A percentile compares a stretch with the other conserved stretches of the same genome.
These are phyloP conservation scores for Melolontha melolontha DNA, from an alignment of 2,888 invertebrate genomes.

Conservation along the genomic window DNA sequence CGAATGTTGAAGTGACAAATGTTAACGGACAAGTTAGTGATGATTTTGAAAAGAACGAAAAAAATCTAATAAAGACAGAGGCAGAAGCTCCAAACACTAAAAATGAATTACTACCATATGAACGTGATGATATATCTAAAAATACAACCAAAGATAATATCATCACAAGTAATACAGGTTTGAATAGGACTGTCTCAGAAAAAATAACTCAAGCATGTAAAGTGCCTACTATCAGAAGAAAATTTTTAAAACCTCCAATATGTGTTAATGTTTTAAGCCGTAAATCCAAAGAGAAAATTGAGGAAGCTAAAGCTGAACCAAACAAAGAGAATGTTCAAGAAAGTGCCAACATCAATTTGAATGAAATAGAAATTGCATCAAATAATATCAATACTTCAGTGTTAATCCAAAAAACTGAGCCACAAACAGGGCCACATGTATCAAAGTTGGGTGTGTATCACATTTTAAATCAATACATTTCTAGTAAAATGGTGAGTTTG, in stretches of 20 bases:
- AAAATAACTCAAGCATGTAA: constrained; percentile 52
- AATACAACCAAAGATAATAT: constrained; percentile 5
- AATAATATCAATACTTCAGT: constrained; percentile 18
- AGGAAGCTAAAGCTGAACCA: constrained; percentile 48
- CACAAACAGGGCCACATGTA: neutral
- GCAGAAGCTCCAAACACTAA: neutral
- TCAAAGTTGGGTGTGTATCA: constrained; percentile 30
- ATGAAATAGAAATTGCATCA: constrained; percentile 36
- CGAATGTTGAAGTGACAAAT: constrained; percentile 20
- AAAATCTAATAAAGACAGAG: no score
- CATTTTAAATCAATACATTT: constrained; percentile 25
- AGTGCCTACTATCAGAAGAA: constrained; percentile 49
- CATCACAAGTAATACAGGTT: neutral
- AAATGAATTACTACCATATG: constrained; percentile 5
- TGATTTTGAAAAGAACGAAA: neutral
- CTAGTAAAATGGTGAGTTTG: constrained; percentile 9
- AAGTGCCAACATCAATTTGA: constrained; percentile 33
- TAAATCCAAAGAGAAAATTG: constrained; percentile 42
- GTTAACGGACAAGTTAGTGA: constrained; percentile 29
- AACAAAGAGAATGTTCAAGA: constrained; percentile 47
- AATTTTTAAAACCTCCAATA: constrained; percentile 55
- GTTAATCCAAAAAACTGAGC: constrained; percentile 24
- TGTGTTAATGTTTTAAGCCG: constrained; percentile 50
- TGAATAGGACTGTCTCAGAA: constrained; percentile 42
- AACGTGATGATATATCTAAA: neutral